Evolutionary conservation across 37 sponge, comb jelly and placozoan genomes (phyloP), one percentile per base, ranked within the genome.

Genomic region (Aplysina aerophoba): DNA sequence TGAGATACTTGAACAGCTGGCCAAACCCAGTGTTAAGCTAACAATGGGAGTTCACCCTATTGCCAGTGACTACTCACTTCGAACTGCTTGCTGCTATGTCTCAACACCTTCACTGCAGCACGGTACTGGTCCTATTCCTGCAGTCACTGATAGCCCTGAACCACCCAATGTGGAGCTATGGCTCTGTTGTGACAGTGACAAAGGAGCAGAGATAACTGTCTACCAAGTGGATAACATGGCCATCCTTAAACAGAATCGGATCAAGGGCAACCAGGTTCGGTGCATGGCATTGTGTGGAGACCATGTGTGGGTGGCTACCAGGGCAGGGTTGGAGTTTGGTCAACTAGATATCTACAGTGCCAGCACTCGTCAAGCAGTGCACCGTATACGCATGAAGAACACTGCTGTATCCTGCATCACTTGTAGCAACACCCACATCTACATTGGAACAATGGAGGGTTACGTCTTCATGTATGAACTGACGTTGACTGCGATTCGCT

Each of bases 281-380:
- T 85, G 83, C 60, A 86, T 92, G 57, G 17, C 28, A 22, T 65
- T 79, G 38, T 92, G 92, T 86, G 80, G 83, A 13, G 80, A 92
- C 69, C 74, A 88, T 38, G 80, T 92, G 17, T 92, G 92, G 89
- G 89, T 92, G 59, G 86, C 86, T n/a, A 86, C 89, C 17, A 71
- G 87, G 15, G 79, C 84, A 65, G 92, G 92, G 0, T 81, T 92
- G 21, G 87, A 88, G 38, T 86, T 61, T 83, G 89, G 89, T 20
- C 73, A 69, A 15, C 78, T 88, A 12, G 89, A 88, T 31, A 86
- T 92, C 55, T 92, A 73, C 65, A 86, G 62, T 39, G 58, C 81
- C 34, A 4, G 39, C 68, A 69, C 80, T n/a, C 59, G 56, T n/a
- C 82, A 92, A 15, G 55, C 65, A 14, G 62, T 85, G 40, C 92